phyloP scores from a whole-genome alignment of 1,140 invertebrate species.

The Zaprionus ornatus region DNA sequence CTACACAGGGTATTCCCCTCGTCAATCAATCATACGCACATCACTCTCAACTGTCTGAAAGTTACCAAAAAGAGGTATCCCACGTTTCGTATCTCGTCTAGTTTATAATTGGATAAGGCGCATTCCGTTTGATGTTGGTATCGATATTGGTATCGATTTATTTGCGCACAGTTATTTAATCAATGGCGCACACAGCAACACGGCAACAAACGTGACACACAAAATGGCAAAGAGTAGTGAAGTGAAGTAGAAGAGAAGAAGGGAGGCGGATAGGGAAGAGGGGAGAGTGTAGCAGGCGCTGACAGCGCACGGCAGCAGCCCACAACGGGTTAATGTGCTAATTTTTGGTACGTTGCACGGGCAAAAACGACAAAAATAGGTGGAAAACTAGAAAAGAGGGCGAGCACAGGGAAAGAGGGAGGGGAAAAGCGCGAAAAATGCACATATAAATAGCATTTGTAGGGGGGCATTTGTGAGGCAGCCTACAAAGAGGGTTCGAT shows the following conservation, averaged over 20 bases:
- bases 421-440: background rate
- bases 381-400: conserved; percentile 22
- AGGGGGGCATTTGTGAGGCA: background rate
- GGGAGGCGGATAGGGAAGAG: too few species aligned
- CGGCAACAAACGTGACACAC: conserved; percentile 33
- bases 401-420: background rate
- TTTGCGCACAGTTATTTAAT: conserved; percentile 65
- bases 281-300: background rate
- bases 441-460: conserved; percentile 43
- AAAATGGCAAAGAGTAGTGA: conserved; percentile 12
- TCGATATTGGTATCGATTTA: conserved; percentile 58
- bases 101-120: conserved; percentile 62
- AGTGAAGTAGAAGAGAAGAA: background rate
- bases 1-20: background rate
- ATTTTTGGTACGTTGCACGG: conserved; percentile 60
- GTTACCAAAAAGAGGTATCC: conserved; percentile 22
- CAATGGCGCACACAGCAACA: conserved; percentile 39
- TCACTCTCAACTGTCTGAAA: background rate
- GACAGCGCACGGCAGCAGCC: conserved; percentile 34
- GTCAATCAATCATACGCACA: background rate
- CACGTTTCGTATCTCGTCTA: conserved; percentile 19
- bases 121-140: conserved; percentile 41
- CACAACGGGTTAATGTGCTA: conserved; percentile 76
- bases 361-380: conserved; percentile 24
- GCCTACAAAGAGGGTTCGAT: background rate